Percentiles rank a stretch among this genome's conserved stretches.
Evolutionary conservation across 2,113 vertebrate species (phyloP).

Genomic region (Seriola rivoliana): DNA sequence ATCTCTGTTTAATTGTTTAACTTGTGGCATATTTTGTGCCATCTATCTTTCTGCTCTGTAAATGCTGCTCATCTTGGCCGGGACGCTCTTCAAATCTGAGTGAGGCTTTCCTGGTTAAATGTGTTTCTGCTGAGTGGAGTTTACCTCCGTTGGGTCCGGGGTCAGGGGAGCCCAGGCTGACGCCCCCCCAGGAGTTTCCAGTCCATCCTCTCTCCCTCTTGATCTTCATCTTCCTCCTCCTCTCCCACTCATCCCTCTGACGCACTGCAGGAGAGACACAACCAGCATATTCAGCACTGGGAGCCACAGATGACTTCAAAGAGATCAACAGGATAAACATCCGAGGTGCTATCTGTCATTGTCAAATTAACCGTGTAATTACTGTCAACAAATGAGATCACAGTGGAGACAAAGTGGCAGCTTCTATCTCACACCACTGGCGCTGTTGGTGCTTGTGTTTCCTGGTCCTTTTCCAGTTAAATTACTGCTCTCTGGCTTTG

Average conservation of each 20-base stretch:
- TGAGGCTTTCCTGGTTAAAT: too few species aligned
- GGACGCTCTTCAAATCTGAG: too few species aligned
- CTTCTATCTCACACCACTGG: constrained; percentile 12
- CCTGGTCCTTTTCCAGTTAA: constrained; percentile 1
- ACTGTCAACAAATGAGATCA: constrained; percentile 39
- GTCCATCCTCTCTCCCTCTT: constrained; percentile 95
- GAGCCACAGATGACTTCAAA: not conserved
- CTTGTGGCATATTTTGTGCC: too few species aligned
- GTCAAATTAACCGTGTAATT: constrained; percentile 34
- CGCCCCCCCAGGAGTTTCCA: constrained; percentile 91
- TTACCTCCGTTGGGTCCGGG: constrained; percentile 95
- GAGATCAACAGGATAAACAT: not conserved
- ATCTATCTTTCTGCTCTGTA: too few species aligned
- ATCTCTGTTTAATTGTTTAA: too few species aligned
- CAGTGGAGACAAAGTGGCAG: constrained; percentile 16
- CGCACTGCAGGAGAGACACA: constrained; percentile 68
- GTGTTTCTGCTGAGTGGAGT: not conserved
- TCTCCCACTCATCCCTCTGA: constrained; percentile 90
- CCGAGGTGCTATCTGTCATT: constrained; percentile 23
- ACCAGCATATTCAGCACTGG: not conserved
- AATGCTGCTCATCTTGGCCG: not conserved
- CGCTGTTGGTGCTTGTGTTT: not conserved
- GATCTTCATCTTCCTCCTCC: constrained; percentile 85
- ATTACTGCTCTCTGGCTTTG: not conserved
- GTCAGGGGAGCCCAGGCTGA: constrained; percentile 90